Evolutionary conservation across 2,113 vertebrate genomes (phyloP).

Genomic region (Nesoenas mayeri): DNA sequence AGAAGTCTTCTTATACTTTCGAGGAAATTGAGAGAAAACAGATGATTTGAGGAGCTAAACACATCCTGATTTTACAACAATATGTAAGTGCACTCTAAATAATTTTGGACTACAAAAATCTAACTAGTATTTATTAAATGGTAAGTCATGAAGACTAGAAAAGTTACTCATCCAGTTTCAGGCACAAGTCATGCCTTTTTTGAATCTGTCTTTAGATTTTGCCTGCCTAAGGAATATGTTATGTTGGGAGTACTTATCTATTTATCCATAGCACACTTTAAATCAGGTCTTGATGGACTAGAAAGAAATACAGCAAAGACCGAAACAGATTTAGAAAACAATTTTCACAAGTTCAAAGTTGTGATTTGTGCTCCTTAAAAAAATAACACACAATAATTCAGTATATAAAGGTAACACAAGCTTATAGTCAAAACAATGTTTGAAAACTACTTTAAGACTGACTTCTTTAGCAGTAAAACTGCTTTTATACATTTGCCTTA

Average conservation of each 20-base stretch:
- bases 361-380: not conserved
- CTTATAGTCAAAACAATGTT: not conserved
- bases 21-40: not conserved
- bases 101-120: not conserved
- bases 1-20: not conserved
- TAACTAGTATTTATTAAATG: not conserved
- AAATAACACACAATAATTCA: not conserved
- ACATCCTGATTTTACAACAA: not conserved
- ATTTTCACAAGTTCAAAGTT: not conserved
- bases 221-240: not conserved
- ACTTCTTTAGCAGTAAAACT: not conserved
- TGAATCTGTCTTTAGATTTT: not conserved
- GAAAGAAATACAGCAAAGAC: not conserved
- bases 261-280: not conserved
- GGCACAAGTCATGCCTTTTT: not conserved
- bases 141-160: not conserved
- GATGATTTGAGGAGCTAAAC: not conserved
- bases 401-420: not conserved
- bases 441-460: not conserved
- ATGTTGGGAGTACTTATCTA: not conserved
- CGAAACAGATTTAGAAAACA: not conserved
- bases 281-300: not conserved
- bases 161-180: not conserved
- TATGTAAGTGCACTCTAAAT: not conserved
- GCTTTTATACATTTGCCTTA: not conserved